Conservation (phyloP, 2,113 vertebrate species). For the Menidia beryllina region DNA sequence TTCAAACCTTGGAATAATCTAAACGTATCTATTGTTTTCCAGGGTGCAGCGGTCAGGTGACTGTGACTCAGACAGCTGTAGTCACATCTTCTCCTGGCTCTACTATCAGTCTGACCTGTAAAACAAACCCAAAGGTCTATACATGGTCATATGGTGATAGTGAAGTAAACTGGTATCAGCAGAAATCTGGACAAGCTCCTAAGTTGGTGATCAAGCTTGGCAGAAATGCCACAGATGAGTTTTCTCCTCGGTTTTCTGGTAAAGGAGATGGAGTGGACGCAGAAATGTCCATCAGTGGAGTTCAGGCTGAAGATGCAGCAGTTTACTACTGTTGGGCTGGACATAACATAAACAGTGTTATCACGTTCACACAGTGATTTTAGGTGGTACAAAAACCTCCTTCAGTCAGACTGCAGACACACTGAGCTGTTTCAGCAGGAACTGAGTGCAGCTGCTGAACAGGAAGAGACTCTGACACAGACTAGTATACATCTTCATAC, state of each 20-base stretch:
- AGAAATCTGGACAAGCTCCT: conserved; percentile 63
- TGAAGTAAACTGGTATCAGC: conserved; percentile 28
- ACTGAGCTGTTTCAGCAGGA: conserved; percentile 33
- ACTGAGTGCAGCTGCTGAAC: conserved; percentile 11
- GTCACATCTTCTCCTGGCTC: conserved; percentile 28
- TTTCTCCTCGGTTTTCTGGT: neutral
- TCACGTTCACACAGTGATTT: conserved; percentile 53
- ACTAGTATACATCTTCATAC: no score
- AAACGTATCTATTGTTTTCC: conserved; percentile 7
- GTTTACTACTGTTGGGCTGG: conserved; percentile 52
- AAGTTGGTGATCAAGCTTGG: conserved; percentile 32
- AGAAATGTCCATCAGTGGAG: conserved; percentile 2
- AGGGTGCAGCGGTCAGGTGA: conserved; percentile 57
- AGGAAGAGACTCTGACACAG: conserved; percentile 17
- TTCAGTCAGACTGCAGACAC: conserved; percentile 36
- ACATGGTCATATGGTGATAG: neutral
- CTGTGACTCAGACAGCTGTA: conserved; percentile 58
- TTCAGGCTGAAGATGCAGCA: conserved; percentile 58
- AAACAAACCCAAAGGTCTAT: fast-evolving
- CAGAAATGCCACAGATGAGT: neutral
- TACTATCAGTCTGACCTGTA: conserved; percentile 25
- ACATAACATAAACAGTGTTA: neutral
- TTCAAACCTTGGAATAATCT: no score
- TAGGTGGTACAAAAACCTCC: conserved; percentile 62
- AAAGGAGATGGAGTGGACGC: neutral